A percentile compares a stretch with the other conserved stretches of the same genome.
phyloP scores from a whole-genome alignment of 2,797 vertebrate genomes.

The Smutsia temminckii region DNA sequence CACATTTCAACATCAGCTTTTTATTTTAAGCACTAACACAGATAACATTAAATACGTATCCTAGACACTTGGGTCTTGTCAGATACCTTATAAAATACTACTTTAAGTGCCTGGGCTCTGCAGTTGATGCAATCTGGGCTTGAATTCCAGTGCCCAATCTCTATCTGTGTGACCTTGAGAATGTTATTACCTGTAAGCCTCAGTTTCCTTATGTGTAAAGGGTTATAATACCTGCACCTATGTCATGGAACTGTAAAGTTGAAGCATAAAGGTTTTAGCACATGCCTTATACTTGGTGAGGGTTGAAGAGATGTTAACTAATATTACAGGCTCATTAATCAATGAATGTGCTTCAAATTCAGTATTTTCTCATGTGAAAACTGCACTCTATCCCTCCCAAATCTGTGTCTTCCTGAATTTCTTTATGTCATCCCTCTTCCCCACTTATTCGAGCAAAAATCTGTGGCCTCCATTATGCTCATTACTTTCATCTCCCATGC shows the following conservation, averaged over 20 bases:
- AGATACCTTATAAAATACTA: neutral
- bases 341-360: neutral
- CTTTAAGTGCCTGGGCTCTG: neutral
- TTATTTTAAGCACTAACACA: neutral
- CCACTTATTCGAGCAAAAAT: rapidly evolving
- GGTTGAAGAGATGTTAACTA: neutral
- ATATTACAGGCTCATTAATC: neutral
- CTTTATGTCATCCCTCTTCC: neutral
- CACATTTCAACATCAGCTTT: neutral
- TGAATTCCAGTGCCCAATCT: neutral
- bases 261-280: neutral
- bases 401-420: neutral
- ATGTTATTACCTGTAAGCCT: neutral
- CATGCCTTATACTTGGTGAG: neutral
- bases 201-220: neutral
- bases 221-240: neutral
- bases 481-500: neutral
- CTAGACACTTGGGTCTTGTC: neutral
- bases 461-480: neutral
- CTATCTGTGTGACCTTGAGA: neutral
- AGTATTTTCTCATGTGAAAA: neutral
- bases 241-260: neutral
- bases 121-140: neutral
- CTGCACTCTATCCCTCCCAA: neutral
- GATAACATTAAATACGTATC: neutral